Evolutionary conservation across 2,113 vertebrate species (phyloP), one percentile per base, ranked within the genome.

Genomic region (Astur gentilis): DNA sequence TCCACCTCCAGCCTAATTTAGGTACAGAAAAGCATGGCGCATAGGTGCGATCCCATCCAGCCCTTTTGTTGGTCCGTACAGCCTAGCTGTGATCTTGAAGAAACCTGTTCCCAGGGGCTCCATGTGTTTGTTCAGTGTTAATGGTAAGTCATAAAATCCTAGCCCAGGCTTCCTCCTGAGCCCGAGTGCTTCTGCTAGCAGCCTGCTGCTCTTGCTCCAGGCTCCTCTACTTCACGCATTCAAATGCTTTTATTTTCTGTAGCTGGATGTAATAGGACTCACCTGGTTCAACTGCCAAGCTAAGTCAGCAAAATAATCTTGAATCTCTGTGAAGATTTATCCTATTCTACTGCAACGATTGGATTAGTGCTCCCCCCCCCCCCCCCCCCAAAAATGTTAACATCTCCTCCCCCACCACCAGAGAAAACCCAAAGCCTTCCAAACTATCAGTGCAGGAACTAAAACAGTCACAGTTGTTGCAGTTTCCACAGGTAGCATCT

Each of bases 151-250:
- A 60, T 77, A 94, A 96, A 89, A 83, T 72, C 62, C 32, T 60
- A 83, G 44, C 50, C 58, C 32, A 66, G 91, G 81, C 62, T 94
- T 97, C 79, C 84, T 82, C 40, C 73, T 66, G 76, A 91, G 89
- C 47, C 79, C 18, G n/a, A 73, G 70, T 80, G 20, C 44, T 83
- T 89, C 57, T 2, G 17, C 73, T 92, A 78, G 54, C 57, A 94
- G 65, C 62, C 61, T 89, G 89, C 86, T 97, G 77, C 66, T 94
- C 82, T 89, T 91, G 83, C 89, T 89, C 23, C 40, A 45, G 83
- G 91, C 34, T 93, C 34, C 64, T 93, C 25, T 0, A 1, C 47
- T 72, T 86, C 45, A 70, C 0, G 0, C 45, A 5, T 75, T 94
- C 73, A 80, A n/a, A 44, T 60, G 42, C 34, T 82, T 87, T 79